These are phyloP conservation scores for Bryconaethiops microstoma DNA, from an alignment of 2,797 vertebrate species.

Conservation along the genomic window DNA sequence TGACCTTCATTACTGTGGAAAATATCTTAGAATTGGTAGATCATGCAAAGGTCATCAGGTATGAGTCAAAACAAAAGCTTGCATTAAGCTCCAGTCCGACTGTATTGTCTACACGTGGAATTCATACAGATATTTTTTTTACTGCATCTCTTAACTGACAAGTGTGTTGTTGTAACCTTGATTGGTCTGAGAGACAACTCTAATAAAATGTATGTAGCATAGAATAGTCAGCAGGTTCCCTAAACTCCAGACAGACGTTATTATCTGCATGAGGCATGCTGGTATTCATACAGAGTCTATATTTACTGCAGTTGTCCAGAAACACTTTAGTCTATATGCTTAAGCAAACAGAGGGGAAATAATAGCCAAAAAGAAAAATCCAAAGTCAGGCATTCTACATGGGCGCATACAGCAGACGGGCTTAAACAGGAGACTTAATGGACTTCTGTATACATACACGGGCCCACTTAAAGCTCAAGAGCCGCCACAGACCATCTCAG, in stretches of 20 bases:
- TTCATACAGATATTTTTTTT: neutral
- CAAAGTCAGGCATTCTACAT: neutral
- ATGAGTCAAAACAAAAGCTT: neutral
- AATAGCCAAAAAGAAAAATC: neutral
- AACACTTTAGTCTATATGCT: neutral
- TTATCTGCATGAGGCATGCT: neutral
- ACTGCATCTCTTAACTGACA: neutral
- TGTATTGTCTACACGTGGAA: neutral
- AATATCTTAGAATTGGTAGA: neutral
- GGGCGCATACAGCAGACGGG: conserved; percentile 5
- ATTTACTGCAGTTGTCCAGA: neutral
- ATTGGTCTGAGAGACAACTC: neutral
- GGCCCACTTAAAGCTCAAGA: conserved; percentile 10
- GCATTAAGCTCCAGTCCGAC: neutral
- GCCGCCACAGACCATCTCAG: neutral
- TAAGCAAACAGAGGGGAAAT: neutral
- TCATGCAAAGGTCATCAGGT: neutral
- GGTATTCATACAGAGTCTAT: neutral
- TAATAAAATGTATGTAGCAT: neutral
- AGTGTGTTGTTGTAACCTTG: neutral
- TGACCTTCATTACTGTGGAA: neutral
- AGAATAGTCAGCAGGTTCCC: neutral
- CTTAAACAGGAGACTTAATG: conserved; percentile 14
- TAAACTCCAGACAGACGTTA: neutral
- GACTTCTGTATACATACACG: neutral